These are phyloP conservation scores for Allolobophora icterica DNA, from an alignment of 2,888 invertebrate species.

Conservation along the genomic window DNA sequence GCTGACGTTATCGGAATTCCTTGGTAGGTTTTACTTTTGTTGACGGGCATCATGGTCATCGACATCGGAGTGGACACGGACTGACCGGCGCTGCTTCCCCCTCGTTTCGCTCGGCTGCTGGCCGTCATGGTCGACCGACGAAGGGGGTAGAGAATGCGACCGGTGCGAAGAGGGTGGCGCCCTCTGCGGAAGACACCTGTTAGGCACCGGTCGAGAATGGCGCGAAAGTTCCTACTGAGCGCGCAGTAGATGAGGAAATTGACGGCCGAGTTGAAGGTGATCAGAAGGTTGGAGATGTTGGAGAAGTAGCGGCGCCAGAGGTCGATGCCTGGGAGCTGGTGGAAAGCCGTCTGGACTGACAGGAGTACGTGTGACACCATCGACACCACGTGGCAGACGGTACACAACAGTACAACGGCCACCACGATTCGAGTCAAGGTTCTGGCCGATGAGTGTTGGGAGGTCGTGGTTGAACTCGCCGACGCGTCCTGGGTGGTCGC, in stretches of 20 bases:
- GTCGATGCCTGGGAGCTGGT: neutral
- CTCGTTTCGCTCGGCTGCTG: neutral
- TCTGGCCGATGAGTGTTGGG: neutral
- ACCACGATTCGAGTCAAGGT: conserved; percentile 37
- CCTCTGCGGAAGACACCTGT: neutral
- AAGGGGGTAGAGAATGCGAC: neutral
- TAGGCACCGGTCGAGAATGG: conserved; percentile 26
- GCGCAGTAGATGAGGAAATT: conserved; percentile 42
- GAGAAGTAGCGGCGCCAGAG: conserved; percentile 32
- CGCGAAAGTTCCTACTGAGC: conserved; percentile 42
- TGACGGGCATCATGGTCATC: neutral
- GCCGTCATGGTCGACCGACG: neutral
- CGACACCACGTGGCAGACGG: conserved; percentile 34
- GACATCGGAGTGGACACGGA: neutral
- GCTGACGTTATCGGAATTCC: neutral
- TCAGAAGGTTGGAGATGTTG: conserved; percentile 36
- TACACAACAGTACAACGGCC: conserved; percentile 38
- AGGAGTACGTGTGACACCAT: conserved; percentile 32
- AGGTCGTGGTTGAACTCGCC: neutral
- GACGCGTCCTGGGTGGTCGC: neutral
- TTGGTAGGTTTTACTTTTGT: neutral
- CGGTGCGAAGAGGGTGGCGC: neutral
- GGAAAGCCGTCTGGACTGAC: conserved; percentile 27
- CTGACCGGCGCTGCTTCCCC: neutral
- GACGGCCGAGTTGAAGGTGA: conserved; percentile 38